Evolutionary conservation across 2,113 vertebrate genomes (phyloP), one percentile per base, ranked within the genome.

Genomic region (Pterophyllum scalare): DNA sequence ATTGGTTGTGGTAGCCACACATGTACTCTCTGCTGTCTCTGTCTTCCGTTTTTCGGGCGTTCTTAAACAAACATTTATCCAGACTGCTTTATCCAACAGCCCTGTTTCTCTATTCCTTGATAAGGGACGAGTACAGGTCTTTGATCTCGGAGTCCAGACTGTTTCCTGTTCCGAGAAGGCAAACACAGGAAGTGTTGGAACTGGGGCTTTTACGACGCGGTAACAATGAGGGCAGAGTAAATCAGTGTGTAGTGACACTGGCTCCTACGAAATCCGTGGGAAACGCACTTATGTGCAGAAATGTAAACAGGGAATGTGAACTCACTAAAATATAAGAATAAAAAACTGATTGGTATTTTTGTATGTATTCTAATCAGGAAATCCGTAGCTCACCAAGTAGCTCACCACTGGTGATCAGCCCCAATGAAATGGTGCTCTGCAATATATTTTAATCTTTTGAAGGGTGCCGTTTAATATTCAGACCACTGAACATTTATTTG

Each of bases 151-250:
- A 43, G 62, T 64, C 85, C 58, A 89, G 87, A 84, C 89, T 20
- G 67, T 20, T 93, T 94, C 92, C 91, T 92, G 88, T 87, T 79
- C 35, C 54, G 2, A 61, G 31, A 76, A 80, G 64, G 84, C 64
- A 91, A 94, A 91, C 89, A 88, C 90, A 93, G 93, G 93, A 94
- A 94, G 83, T 89, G 88, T 17, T 77, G 75, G 58, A 58, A 81
- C 35, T 74, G 56, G 6, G 75, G 58, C n/a, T 52, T 74, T 79
- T 59, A 75, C 43, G 70, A 28, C 7, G 46, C 22, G 82, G 57
- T 20, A 87, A 93, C 90, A 91, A 91, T 85, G 22, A 82, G 35
- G 24, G 33, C 72, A 13, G 6, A 78, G 82, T 87, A 82, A 90
- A 92, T 90, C 81, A 82, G 77, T 0, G 15, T 0, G 12, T 1